A percentile compares a stretch with the other conserved stretches of the same genome.
These are phyloP conservation scores for Onychostruthus taczanowskii DNA, from an alignment of 2,113 vertebrate genomes.

Conservation along the genomic window DNA sequence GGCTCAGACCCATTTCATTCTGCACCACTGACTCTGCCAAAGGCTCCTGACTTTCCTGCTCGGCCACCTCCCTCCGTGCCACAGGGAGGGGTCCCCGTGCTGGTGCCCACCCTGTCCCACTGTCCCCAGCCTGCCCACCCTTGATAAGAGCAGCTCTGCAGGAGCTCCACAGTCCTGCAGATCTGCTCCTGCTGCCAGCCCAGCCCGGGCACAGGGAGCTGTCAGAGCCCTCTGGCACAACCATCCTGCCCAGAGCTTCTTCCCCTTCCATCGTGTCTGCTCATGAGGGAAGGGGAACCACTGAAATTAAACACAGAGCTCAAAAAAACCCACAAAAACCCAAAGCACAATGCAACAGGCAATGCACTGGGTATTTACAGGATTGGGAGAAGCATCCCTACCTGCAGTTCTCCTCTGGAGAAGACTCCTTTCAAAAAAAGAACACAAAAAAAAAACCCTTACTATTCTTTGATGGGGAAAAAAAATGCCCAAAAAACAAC, in stretches of 20 bases:
- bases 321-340: not conserved
- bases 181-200: not conserved
- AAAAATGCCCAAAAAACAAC: not conserved
- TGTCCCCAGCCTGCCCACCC: not conserved
- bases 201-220: fast-evolving
- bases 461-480: not conserved
- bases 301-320: not conserved
- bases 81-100: not conserved
- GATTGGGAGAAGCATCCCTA: not conserved
- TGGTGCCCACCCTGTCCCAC: not conserved
- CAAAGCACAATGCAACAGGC: not conserved
- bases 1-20: not conserved
- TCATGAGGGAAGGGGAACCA: not conserved
- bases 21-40: not conserved
- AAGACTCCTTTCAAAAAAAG: not conserved
- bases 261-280: not conserved
- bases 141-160: not conserved
- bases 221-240: not conserved
- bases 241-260: not conserved
- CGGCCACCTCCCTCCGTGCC: not conserved
- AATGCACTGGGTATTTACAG: not conserved
- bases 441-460: not conserved
- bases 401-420: not conserved
- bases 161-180: not conserved
- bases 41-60: not conserved